Percentiles rank a stretch among this genome's conserved stretches.
Evolutionary conservation across 2,888 invertebrate genomes (phyloP).

Genomic region (Tachystola acroxantha): DNA sequence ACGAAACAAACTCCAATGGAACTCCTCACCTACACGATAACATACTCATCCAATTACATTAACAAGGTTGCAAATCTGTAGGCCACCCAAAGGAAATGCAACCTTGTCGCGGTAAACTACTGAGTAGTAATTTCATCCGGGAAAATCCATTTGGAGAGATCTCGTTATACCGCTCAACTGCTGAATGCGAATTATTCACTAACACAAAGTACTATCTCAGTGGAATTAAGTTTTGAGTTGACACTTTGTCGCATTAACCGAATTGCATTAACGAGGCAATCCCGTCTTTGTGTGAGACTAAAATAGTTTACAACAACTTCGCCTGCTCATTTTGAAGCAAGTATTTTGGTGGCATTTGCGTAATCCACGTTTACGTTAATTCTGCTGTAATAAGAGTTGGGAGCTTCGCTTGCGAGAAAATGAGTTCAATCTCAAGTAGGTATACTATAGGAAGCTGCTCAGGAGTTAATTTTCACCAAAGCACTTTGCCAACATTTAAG

Average conservation of each 20-base stretch:
- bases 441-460: no score
- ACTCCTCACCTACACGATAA: conserved; percentile 15
- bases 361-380: conserved; percentile 1
- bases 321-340: conserved; percentile 6
- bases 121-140: conserved; percentile 24
- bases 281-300: conserved; percentile 12
- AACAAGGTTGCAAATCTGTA: conserved; percentile 29
- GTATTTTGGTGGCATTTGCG: conserved; percentile 2
- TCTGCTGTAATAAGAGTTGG: not conserved
- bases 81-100: conserved; percentile 26
- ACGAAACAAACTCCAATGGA: conserved; percentile 19
- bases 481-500: no score
- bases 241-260: conserved; percentile 25
- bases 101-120: conserved; percentile 27
- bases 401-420: not conserved
- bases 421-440: no score
- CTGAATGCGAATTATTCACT: conserved; percentile 18
- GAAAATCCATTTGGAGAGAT: conserved; percentile 19
- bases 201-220: conserved; percentile 22
- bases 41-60: conserved; percentile 25
- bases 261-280: conserved; percentile 20
- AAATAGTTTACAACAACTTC: conserved; percentile 13
- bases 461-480: no score
- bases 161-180: conserved; percentile 14
- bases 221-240: conserved; percentile 22